A percentile compares a stretch with the other conserved stretches of the same genome.
These are phyloP conservation scores for Syndactyla subalaris DNA, from an alignment of 2,797 vertebrate species.

Conservation along the genomic window DNA sequence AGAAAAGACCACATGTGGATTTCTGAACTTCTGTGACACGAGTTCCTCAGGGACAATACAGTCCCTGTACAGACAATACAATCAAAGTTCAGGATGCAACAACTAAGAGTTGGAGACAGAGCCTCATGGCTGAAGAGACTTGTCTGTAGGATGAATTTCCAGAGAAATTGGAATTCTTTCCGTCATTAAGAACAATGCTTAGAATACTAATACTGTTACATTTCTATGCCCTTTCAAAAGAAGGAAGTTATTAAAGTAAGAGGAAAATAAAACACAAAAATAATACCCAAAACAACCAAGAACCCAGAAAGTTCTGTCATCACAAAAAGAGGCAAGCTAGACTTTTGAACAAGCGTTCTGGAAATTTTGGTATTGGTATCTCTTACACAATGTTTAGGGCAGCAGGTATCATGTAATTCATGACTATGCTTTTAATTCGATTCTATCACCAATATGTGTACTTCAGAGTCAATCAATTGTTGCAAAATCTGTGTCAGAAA, in stretches of 20 bases:
- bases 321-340: not conserved
- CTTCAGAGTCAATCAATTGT: not conserved
- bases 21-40: not conserved
- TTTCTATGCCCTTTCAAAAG: not conserved
- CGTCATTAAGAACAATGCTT: not conserved
- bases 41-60: not conserved
- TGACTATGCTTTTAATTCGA: not conserved
- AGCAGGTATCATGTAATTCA: not conserved
- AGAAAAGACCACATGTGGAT: constrained; percentile 52
- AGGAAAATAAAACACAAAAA: not conserved
- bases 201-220: not conserved
- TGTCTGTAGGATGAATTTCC: constrained; percentile 1
- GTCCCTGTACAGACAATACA: not conserved
- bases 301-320: not conserved
- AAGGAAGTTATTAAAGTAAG: not conserved
- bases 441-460: not conserved
- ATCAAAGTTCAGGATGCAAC: constrained; percentile 61
- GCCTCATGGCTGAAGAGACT: not conserved
- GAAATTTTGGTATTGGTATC: not conserved
- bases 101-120: constrained; percentile 15
- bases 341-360: not conserved
- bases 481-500: not conserved
- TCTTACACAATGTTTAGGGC: not conserved
- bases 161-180: not conserved
- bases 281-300: not conserved